A percentile compares a stretch with the other conserved stretches of the same genome.
Conservation (phyloP, 2,797 vertebrate genomes). For the Alauda arvensis region DNA sequence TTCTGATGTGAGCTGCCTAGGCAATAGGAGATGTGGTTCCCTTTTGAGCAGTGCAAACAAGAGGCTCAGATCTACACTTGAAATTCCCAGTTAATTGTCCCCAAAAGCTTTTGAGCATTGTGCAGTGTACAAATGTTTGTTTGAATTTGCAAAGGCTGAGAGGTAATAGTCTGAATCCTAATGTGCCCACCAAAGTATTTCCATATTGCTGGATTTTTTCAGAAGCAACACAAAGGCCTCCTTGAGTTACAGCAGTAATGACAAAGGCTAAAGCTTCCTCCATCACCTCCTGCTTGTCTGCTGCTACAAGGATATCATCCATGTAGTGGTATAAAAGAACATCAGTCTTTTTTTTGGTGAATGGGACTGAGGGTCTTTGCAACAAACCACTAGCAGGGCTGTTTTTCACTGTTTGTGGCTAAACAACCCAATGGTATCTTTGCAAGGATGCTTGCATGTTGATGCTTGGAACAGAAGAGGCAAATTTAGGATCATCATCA, state of each 20-base stretch:
- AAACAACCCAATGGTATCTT: neutral
- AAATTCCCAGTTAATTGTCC: neutral
- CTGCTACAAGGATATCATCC: neutral
- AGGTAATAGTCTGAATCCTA: neutral
- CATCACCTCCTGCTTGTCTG: neutral
- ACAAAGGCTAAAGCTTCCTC: neutral
- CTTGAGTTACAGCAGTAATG: neutral
- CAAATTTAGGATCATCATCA: neutral
- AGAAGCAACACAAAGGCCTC: neutral
- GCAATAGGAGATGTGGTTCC: neutral
- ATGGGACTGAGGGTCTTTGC: neutral
- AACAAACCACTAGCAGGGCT: neutral
- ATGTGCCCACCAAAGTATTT: neutral
- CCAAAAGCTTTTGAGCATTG: neutral
- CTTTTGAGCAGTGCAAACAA: neutral
- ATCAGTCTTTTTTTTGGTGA: neutral
- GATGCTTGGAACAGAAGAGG: neutral
- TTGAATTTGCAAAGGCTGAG: neutral
- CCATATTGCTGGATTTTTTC: neutral
- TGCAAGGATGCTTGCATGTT: neutral
- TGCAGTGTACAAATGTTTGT: neutral
- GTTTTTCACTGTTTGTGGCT: neutral
- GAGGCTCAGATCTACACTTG: neutral
- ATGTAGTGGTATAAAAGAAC: neutral
- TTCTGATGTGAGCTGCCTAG: neutral